phyloP scores from a whole-genome alignment of 2,888 invertebrate species.

The Macrophya annulata region DNA sequence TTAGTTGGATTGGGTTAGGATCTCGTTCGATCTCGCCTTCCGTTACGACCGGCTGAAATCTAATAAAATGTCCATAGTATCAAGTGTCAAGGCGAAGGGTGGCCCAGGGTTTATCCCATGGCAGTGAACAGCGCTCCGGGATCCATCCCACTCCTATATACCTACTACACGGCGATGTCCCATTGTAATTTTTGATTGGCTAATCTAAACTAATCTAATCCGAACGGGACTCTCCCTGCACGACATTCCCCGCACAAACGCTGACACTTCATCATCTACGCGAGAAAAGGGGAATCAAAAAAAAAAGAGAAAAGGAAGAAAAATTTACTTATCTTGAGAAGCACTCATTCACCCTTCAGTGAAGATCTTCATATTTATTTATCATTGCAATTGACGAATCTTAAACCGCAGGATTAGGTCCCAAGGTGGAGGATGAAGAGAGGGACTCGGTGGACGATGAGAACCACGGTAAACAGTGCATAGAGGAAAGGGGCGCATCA shows the following conservation, averaged over 20 bases:
- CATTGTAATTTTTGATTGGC: constrained; percentile 79
- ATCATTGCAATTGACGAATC: not conserved
- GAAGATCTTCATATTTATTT: not conserved
- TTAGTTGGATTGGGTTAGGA: constrained; percentile 49
- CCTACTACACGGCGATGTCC: constrained; percentile 59
- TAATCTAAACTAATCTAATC: constrained; percentile 79
- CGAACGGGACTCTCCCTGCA: constrained; percentile 58
- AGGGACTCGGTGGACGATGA: not conserved
- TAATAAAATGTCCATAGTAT: constrained; percentile 78
- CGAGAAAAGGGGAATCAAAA: constrained; percentile 5
- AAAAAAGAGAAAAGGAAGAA: not conserved
- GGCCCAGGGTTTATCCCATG: constrained; percentile 15
- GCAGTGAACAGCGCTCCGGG: constrained; percentile 50
- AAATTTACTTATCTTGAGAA: not conserved
- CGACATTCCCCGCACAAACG: constrained; percentile 57
- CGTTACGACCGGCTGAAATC: constrained; percentile 77
- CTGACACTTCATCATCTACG: constrained; percentile 62
- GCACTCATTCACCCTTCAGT: constrained; percentile 14
- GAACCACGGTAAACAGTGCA: constrained; percentile 16
- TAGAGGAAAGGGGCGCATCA: constrained; percentile 10
- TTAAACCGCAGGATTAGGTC: not conserved
- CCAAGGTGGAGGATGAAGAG: not conserved
- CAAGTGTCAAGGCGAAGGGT: constrained; percentile 74
- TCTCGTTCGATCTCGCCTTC: constrained; percentile 67
- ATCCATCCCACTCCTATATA: not conserved